A percentile compares a stretch with the other conserved stretches of the same genome.
Evolutionary conservation across 1,140 invertebrate species (phyloP).

Genomic region (Nymphalis io): DNA sequence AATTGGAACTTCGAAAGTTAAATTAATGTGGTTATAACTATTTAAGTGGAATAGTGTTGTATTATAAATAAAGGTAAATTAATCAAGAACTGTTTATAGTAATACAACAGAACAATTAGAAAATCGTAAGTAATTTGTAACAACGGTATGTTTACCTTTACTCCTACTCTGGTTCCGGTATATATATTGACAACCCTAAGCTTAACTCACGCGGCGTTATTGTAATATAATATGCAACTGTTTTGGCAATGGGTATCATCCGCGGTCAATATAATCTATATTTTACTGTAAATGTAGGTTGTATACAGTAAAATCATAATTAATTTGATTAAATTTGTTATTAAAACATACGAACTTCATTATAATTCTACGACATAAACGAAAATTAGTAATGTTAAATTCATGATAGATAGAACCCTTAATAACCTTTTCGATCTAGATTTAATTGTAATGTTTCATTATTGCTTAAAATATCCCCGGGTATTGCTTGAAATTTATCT

Average conservation of each 20-base stretch:
- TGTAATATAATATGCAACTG: slow-evolving; percentile 33
- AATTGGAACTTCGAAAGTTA: no score
- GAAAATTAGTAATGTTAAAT: not conserved
- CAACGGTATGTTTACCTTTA: no score
- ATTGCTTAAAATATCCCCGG: no score
- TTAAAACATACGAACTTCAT: not conserved
- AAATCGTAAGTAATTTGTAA: no score
- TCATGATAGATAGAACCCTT: not conserved
- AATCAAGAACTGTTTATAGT: no score
- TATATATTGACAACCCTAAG: slow-evolving; percentile 10
- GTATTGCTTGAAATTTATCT: no score
- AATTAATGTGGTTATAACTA: no score
- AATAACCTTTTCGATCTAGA: not conserved
- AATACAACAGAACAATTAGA: no score
- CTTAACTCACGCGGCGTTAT: slow-evolving; percentile 18
- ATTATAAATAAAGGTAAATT: no score
- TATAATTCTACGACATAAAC: not conserved
- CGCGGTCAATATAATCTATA: slow-evolving; percentile 21
- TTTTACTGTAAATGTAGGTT: slow-evolving; percentile 5
- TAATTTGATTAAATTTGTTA: not conserved
- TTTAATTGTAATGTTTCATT: no score
- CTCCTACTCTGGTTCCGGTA: no score
- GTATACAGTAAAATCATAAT: slow-evolving; percentile 5
- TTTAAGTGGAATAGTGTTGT: no score
- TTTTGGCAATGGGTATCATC: slow-evolving; percentile 29